phyloP scores from a whole-genome alignment of 2,113 vertebrate species.

The Ictalurus furcatus region DNA sequence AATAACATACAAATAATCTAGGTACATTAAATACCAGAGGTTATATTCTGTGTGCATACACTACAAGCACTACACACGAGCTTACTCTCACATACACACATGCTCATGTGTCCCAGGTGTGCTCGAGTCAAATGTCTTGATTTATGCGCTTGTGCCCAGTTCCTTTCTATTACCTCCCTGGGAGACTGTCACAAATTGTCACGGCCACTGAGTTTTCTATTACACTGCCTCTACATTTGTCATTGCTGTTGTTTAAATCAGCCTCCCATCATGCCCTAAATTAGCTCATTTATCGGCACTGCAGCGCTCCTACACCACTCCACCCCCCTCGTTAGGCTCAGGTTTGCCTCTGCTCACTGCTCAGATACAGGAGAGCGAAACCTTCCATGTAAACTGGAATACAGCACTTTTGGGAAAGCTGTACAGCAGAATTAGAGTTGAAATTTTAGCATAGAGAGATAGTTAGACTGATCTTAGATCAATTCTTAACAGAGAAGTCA shows the following conservation, averaged over 20 bases:
- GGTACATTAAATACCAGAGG: not conserved
- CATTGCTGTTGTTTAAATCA: slow-evolving; percentile 62
- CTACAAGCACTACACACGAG: not conserved
- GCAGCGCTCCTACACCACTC: slow-evolving; percentile 48
- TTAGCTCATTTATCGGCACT: slow-evolving; percentile 64
- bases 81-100: slow-evolving; percentile 1
- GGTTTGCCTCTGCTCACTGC: not conserved
- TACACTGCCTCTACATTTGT: slow-evolving; percentile 63
- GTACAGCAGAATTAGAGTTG: not conserved
- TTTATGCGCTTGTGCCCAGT: slow-evolving; percentile 55
- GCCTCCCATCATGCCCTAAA: slow-evolving; percentile 58
- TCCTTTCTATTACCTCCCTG: slow-evolving; percentile 68
- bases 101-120: slow-evolving; percentile 17
- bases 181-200: slow-evolving; percentile 62
- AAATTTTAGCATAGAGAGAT: not conserved
- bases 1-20: not conserved
- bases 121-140: slow-evolving; percentile 44
- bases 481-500: not conserved
- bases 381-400: not conserved
- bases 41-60: not conserved
- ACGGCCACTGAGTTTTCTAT: slow-evolving; percentile 63
- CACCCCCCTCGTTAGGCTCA: slow-evolving; percentile 18
- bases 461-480: not conserved
- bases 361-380: not conserved
- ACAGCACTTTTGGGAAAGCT: not conserved